Base-by-base conservation (phyloP, 53 echinoderm and acorn worm genomes). In the Luidia sarsii region DNA sequence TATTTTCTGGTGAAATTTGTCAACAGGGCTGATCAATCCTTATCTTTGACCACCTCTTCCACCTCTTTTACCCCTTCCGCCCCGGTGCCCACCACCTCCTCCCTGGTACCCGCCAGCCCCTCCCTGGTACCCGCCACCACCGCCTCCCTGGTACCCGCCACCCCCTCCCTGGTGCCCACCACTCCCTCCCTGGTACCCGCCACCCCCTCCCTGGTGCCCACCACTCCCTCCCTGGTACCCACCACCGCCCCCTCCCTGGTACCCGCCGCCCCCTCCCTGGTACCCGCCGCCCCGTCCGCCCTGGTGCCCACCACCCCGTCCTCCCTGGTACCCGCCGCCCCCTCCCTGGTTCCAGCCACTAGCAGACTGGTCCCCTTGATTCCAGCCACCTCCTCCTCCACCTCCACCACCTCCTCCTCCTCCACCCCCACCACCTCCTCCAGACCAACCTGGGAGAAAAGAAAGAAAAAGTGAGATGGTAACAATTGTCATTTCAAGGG, bases 401-500 rank as follows among this genome's bases (percentile, higher is more conserved):
- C 79, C 63, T 50, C 79, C 67, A 39, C 67, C 46, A 10, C 54
- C 43, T 7, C 69, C 67, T 4, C 71, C 62, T 46, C 41, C 57
- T 80, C 10, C 10, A 41, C 41, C 46, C 8, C 45, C 43, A 32
- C 77, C 77, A 59, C 24, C 73, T 7, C 77, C 67, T 27, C 33
- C 70, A 30, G 82, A 82, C 82, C 82, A 83, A 32, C 79, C 86
- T 86, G 59, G 50, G 32, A 2, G 77, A 32, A 31, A 59, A 57
- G 19, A 46, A 50, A 33, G 48, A 51, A 30, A 33, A 5, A 11
- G n/a, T n/a, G n/a, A n/a, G n/a, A n/a, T n/a, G n/a, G n/a, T n/a
- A 63, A 64, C 4, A 33, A 35, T 33, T 13, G 20, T 22, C 1
- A 34, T 60, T 31, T 2, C 20, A 38, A 29, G 30, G 20, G 53